phyloP scores from a whole-genome alignment of 2,113 vertebrate genomes.

The Coryphaenoides rupestris region DNA sequence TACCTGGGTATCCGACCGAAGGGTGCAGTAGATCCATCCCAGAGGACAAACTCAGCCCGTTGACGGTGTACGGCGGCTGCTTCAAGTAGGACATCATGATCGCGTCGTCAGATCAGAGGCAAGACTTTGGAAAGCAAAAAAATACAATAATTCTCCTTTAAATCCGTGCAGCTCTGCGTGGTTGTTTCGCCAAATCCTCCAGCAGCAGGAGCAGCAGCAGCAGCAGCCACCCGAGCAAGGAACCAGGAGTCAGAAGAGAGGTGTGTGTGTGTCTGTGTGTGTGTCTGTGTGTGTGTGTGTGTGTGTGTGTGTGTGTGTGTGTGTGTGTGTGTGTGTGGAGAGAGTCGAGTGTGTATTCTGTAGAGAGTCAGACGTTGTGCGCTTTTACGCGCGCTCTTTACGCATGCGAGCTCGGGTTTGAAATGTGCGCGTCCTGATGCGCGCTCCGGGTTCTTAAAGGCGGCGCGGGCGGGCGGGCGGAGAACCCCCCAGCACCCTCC shows the following conservation, averaged over 20 bases:
- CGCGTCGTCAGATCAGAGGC: constrained; percentile 74
- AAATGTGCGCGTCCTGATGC: constrained; percentile 60
- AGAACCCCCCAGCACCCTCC: constrained; percentile 72
- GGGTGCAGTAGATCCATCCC: constrained; percentile 97
- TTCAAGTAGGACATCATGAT: constrained; percentile 99
- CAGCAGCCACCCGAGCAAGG: constrained; percentile 23
- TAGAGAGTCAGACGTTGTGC: constrained; percentile 5
- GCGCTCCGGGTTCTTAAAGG: constrained; percentile 75
- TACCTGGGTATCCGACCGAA: constrained; percentile 97
- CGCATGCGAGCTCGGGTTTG: constrained; percentile 49
- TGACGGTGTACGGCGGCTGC: constrained; percentile 97
- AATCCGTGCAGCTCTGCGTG: constrained; percentile 39
- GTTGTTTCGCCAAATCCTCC: constrained; percentile 6
- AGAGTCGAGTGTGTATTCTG: neutral
- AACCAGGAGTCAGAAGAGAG: constrained; percentile 14
- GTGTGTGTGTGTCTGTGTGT: too few relatives aligned
- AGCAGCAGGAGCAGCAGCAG: too few relatives aligned
- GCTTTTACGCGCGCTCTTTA: constrained; percentile 47
- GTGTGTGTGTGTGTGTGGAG: too few relatives aligned
- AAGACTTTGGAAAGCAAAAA: neutral
- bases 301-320: too few relatives aligned
- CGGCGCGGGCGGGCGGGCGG: too few relatives aligned
- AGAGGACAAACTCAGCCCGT: constrained; percentile 95
- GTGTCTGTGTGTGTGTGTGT: too few relatives aligned
- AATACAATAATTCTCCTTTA: neutral